Conservation (phyloP, 2,797 vertebrate genomes). For the Danio albolineatus region DNA sequence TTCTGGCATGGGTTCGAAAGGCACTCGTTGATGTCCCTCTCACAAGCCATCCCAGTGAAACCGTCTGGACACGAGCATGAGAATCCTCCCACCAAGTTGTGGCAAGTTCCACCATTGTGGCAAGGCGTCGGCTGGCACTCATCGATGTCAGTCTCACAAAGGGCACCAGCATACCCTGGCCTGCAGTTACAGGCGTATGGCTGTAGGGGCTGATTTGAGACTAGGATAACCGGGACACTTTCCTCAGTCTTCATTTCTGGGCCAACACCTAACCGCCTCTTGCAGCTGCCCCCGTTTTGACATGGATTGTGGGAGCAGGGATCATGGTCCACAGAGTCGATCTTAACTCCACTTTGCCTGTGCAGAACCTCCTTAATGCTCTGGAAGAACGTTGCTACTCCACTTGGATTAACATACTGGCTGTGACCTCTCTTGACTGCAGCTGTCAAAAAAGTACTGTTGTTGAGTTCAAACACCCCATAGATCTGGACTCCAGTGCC, state of each 20-base stretch:
- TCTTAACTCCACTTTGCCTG: slow-evolving; percentile 90
- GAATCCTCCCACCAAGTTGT: slow-evolving; percentile 95
- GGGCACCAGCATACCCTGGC: slow-evolving; percentile 87
- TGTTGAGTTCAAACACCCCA: slow-evolving; percentile 86
- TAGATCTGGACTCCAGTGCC: slow-evolving; percentile 92
- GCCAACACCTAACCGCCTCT: slow-evolving; percentile 86
- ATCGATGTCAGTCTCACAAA: slow-evolving; percentile 91
- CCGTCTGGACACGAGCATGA: slow-evolving; percentile 95
- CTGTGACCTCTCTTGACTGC: slow-evolving; percentile 86
- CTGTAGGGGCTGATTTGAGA: slow-evolving; percentile 87
- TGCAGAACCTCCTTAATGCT: slow-evolving; percentile 93
- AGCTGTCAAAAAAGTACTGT: slow-evolving; percentile 91
- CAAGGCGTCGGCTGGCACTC: slow-evolving; percentile 94
- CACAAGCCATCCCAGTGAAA: slow-evolving; percentile 95
- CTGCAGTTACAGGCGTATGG: slow-evolving; percentile 92
- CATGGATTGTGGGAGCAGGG: slow-evolving; percentile 90
- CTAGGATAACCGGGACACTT: slow-evolving; percentile 89
- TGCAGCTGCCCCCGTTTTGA: slow-evolving; percentile 93
- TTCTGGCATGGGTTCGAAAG: slow-evolving; percentile 91
- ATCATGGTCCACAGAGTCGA: slow-evolving; percentile 94
- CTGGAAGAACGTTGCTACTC: slow-evolving; percentile 96
- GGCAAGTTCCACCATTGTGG: slow-evolving; percentile 91
- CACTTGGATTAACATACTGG: slow-evolving; percentile 93
- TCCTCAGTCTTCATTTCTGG: slow-evolving; percentile 81
- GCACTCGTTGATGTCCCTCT: slow-evolving; percentile 96